A percentile compares a stretch with the other conserved stretches of the same genome.
These are phyloP conservation scores for Leptogaster cylindrica DNA, from an alignment of 2,888 invertebrate species.

Conservation along the genomic window DNA sequence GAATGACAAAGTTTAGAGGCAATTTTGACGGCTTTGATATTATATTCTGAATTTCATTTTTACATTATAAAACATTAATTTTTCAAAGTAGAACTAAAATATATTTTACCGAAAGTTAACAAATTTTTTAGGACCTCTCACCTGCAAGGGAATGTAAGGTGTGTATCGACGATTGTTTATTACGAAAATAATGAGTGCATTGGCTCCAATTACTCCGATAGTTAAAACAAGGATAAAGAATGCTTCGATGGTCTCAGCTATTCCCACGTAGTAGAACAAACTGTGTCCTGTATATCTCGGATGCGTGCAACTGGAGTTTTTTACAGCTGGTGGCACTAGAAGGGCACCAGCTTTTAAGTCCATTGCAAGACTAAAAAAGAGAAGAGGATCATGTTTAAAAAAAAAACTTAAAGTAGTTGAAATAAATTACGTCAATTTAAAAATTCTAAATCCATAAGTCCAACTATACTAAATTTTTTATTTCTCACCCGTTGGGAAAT, in stretches of 20 bases:
- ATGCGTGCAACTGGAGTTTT: slow-evolving; percentile 84
- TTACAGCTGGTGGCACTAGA: slow-evolving; percentile 78
- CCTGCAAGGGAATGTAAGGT: slow-evolving; percentile 88
- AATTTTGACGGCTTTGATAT: too few relatives aligned
- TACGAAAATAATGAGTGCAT: slow-evolving; percentile 80
- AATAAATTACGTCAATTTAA: slow-evolving; percentile 30
- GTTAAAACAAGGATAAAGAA: slow-evolving; percentile 78
- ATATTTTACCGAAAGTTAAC: too few relatives aligned
- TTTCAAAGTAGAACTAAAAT: too few relatives aligned
- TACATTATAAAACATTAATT: too few relatives aligned
- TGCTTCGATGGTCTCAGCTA: slow-evolving; percentile 78
- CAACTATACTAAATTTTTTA: slow-evolving; percentile 28
- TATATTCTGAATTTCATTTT: too few relatives aligned
- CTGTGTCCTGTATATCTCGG: slow-evolving; percentile 70
- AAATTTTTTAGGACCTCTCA: too few relatives aligned
- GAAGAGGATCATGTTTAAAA: background rate
- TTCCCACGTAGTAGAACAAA: slow-evolving; percentile 69
- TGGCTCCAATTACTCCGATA: slow-evolving; percentile 79
- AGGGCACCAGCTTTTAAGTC: slow-evolving; percentile 68
- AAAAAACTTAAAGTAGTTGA: background rate
- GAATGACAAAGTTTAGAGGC: too few relatives aligned
- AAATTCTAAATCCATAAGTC: slow-evolving; percentile 23
- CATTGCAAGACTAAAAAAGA: slow-evolving; percentile 58
- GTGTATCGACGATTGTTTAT: slow-evolving; percentile 83
- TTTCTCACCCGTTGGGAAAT: slow-evolving; percentile 16